Base-by-base conservation (phyloP, 2,113 vertebrate genomes). In the Sylvia atricapilla region DNA sequence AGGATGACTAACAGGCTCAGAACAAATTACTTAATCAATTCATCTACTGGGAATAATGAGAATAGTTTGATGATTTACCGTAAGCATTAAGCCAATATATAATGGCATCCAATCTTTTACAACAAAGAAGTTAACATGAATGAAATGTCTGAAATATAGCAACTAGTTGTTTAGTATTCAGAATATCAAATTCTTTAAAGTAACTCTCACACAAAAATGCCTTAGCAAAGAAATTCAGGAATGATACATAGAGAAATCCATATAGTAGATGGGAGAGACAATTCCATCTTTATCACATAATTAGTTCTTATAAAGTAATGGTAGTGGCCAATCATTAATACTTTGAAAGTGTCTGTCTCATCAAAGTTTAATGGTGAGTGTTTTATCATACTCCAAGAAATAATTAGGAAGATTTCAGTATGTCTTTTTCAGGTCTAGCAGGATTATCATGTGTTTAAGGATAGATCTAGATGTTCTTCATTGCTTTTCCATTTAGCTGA, bases 371-470 rank as follows among this genome's bases (percentile, higher is more conserved):
- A 64, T 81, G 85, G 39, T 3, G 4, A 86, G 31, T 75, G 64
- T 92, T 95, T 95, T 92, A 93, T 93, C 90, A 75, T 87, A 56
- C 56, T 89, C 66, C 92, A 86, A 92, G 80, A 94, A 95, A 37
- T 78, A 64, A 90, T 95, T 92, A 93, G 93, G 15, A 89, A 90
- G 66, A 95, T 94, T 92, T 90, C 68, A 84, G 69, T 77, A 88
- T 46, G 73, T 84, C 64, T 72, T 90, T 90, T 87, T 84, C 73
- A 82, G 62, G 56, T 90, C 92, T 94, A 68, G 79, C 52, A 90
- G 52, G 44, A 68, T 69, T 69, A 41, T 79, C 69, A 41, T 66
- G 64, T 72, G 52, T 75, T 91, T 94, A 90, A 84, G 17, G 49
- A 88, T n/a, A 86, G 64, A 80, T 83, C 87, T 96, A 90, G 64